phyloP scores from a whole-genome alignment of 2,888 invertebrate species.

The Tenthredo distinguenda region DNA sequence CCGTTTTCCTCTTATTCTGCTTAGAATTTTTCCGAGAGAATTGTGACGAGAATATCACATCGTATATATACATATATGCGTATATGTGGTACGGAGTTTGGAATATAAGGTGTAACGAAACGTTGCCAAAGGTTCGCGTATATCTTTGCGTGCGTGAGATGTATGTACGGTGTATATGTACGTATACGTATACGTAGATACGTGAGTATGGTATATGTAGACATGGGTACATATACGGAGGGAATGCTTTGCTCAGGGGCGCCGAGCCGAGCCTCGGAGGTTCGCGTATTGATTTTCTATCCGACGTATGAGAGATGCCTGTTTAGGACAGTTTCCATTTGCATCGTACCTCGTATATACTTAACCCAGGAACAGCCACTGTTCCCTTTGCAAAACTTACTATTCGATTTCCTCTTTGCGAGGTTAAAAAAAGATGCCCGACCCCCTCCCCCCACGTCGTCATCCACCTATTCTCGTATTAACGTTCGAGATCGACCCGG shows the following conservation, averaged over 20 bases:
- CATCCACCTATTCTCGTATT: not conserved
- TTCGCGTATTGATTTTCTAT: slow-evolving; percentile 73
- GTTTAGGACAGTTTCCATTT: slow-evolving; percentile 52
- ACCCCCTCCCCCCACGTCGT: not conserved
- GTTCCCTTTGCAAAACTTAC: slow-evolving; percentile 21
- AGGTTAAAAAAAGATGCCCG: not conserved
- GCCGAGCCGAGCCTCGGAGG: slow-evolving; percentile 63
- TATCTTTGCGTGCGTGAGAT: not conserved
- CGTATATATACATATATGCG: too few relatives aligned
- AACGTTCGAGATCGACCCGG: not conserved
- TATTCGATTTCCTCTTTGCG: slow-evolving; percentile 17
- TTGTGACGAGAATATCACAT: too few relatives aligned
- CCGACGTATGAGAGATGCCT: slow-evolving; percentile 72
- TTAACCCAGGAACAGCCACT: not conserved
- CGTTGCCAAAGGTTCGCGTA: not conserved
- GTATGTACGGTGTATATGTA: not conserved
- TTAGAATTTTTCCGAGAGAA: not conserved
- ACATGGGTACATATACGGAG: not conserved
- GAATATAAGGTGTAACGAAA: not conserved
- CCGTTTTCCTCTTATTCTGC: too few relatives aligned
- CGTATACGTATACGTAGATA: not conserved
- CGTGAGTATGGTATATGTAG: not conserved
- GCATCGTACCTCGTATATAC: slow-evolving; percentile 40
- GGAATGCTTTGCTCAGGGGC: slow-evolving; percentile 58
- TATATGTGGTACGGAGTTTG: not conserved